Evolutionary conservation across 2,888 invertebrate genomes (phyloP).

Genomic region (Anorthoa munda): DNA sequence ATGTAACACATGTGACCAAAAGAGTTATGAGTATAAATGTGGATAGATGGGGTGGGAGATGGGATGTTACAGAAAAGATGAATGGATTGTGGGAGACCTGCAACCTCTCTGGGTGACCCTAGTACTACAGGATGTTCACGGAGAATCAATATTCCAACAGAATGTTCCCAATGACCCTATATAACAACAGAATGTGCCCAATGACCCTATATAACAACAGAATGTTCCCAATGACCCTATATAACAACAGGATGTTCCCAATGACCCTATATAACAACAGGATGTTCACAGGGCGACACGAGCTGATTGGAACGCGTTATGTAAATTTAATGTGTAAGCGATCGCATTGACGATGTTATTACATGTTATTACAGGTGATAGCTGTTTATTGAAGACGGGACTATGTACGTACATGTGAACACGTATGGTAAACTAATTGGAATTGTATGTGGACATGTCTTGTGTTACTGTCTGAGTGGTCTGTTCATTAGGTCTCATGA

Average conservation of each 20-base stretch:
- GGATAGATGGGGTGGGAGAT: too few relatives aligned
- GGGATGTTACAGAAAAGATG: too few relatives aligned
- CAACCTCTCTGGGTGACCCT: not conserved
- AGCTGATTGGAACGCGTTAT: slow-evolving; percentile 8
- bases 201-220: not conserved
- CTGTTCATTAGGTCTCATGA: not conserved
- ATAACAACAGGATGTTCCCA: not conserved
- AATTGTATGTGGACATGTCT: not conserved
- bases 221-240: not conserved
- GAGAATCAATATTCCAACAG: not conserved
- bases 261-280: not conserved
- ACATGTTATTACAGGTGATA: slow-evolving; percentile 15
- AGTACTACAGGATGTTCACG: not conserved
- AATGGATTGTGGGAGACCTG: too few relatives aligned
- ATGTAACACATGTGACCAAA: too few relatives aligned
- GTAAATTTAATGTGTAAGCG: slow-evolving; percentile 22
- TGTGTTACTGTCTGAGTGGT: not conserved
- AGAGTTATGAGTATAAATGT: too few relatives aligned
- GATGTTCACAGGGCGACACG: slow-evolving; percentile 2
- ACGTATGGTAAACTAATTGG: slow-evolving; percentile 6
- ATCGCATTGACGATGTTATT: not conserved
- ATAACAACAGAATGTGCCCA: not conserved
- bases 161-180: not conserved
- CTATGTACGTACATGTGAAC: not conserved
- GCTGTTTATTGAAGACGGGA: not conserved